Evolutionary conservation across 2,797 vertebrate genomes (phyloP), one percentile per base, ranked within the genome.

Genomic region (Vespertilio murinus): DNA sequence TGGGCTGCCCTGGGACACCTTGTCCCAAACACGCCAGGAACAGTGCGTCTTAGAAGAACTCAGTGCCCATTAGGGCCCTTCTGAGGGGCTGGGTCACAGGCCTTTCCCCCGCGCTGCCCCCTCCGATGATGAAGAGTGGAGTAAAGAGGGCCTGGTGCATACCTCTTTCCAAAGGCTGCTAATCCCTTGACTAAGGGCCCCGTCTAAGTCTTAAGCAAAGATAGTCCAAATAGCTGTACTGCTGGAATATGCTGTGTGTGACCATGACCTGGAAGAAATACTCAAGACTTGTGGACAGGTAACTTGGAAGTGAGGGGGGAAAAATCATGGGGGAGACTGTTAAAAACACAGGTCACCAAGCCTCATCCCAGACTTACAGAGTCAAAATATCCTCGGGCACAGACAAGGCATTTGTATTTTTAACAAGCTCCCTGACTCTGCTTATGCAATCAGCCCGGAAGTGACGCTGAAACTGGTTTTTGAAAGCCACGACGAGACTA

Each of bases 391-490:
- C 80, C 47, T 59, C 59, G 17, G 42, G 71, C n/a, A 87, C 14
- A 12, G 52, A 23, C 33, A 87, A 95, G 70, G 65, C 89, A 90
- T 74, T 91, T 93, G 42, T 71, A 88, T 70, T 87, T 92, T 80
- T 56, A 88, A 74, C 40, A 82, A 74, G 30, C 70, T 88, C 52
- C n/a, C 78, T 86, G 61, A 35, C 8, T 88, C 84, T 94, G 56
- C 59, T 91, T 83, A 69, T 8, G 35, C 61, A 81, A n/a, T 71
- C 73, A 80, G 49, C 8, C 70, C 54, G 59, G 35, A 28, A 49
- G 35, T 52, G 18, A 49, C 65, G 67, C 71, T 90, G 94, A 33
- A 88, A 77, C 69, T 81, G 23, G 40, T 8, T 91, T 73, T 90
- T 71, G 69, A 90, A 92, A 94, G 73, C 33, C 83, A 83, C 23